Conservation (phyloP, 2,113 vertebrate species). For the Silurus glanis region DNA sequence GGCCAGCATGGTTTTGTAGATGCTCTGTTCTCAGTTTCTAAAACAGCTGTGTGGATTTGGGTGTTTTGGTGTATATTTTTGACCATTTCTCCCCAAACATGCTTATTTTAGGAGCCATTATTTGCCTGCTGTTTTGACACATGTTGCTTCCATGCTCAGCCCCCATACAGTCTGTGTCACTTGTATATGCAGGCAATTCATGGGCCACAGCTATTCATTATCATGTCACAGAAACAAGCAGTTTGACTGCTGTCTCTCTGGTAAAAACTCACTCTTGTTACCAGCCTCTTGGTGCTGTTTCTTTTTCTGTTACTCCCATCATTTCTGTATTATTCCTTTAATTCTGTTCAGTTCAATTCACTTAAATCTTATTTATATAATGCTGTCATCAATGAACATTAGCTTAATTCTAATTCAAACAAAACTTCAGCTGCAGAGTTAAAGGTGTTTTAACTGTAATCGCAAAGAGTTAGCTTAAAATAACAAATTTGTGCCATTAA, state of each 20-base stretch:
- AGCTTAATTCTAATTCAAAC: background rate
- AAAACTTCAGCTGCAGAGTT: too few relatives aligned
- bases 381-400: background rate
- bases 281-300: background rate
- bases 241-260: constrained; percentile 45
- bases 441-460: too few relatives aligned
- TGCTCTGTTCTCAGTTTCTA: background rate
- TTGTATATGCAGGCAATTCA: constrained; percentile 31
- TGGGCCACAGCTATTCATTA: constrained; percentile 40
- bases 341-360: background rate
- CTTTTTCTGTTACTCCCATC: background rate
- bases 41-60: constrained; percentile 17
- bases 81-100: constrained; percentile 35
- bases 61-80: constrained; percentile 26
- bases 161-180: constrained; percentile 29
- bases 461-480: too few relatives aligned
- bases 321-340: background rate
- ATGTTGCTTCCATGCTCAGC: constrained; percentile 27
- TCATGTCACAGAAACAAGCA: constrained; percentile 35
- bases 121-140: constrained; percentile 50
- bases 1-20: background rate
- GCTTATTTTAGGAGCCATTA: constrained; percentile 36
- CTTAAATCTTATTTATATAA: background rate
- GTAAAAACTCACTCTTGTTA: background rate
- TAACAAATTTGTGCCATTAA: too few relatives aligned